Evolutionary conservation across 2,797 vertebrate species (phyloP).

Genomic region (Selene dorsalis): DNA sequence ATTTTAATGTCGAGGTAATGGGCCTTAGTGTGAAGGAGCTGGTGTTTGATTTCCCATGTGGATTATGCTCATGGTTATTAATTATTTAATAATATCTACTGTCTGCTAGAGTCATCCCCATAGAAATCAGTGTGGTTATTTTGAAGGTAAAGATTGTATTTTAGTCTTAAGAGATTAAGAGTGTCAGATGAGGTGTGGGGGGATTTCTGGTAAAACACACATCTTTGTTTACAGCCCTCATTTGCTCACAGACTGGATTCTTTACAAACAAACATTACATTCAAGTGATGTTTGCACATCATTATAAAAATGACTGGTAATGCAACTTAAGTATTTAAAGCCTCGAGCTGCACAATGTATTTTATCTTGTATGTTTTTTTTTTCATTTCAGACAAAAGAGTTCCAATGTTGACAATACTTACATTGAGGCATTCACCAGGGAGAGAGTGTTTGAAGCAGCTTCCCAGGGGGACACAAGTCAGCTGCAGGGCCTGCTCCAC

Average conservation of each 20-base stretch:
- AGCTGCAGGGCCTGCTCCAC: constrained; percentile 51
- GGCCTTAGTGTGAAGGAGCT: neutral
- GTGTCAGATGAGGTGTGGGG: constrained; percentile 7
- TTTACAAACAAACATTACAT: neutral
- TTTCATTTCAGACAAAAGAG: neutral
- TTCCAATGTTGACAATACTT: accelerated
- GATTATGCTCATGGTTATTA: neutral
- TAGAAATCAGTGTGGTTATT: neutral
- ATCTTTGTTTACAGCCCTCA: neutral
- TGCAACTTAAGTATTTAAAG: neutral
- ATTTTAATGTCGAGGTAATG: constrained; percentile 38
- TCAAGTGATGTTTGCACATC: neutral
- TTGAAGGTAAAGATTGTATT: neutral
- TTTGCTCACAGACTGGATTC: neutral
- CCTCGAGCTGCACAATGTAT: neutral
- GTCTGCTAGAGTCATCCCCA: neutral
- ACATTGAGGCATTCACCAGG: constrained; percentile 37
- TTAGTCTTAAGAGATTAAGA: neutral
- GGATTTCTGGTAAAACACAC: constrained; percentile 15
- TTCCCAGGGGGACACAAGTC: constrained; percentile 38
- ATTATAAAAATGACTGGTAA: neutral
- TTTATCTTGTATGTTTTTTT: neutral
- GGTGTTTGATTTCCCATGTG: neutral
- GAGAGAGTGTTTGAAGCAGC: constrained; percentile 63
- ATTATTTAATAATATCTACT: too few relatives aligned